Evolutionary conservation across 2,797 vertebrate genomes (phyloP).

Genomic region (Rhynchotus rufescens): DNA sequence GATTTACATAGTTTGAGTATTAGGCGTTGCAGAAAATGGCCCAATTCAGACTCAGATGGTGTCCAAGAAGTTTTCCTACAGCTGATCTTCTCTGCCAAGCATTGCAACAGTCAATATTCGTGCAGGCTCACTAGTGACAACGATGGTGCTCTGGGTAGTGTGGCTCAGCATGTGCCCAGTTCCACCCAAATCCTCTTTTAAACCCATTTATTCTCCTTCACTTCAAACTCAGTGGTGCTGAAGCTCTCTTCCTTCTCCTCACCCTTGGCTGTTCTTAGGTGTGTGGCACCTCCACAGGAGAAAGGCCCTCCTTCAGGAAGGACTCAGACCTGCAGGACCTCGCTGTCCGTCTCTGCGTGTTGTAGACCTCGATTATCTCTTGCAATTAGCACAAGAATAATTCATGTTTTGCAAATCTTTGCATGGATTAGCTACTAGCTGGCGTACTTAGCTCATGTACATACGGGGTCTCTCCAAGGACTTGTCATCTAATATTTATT

Average conservation of each 20-base stretch:
- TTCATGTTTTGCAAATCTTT: slow-evolving; percentile 58
- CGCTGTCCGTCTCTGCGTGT: background rate
- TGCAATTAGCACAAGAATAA: slow-evolving; percentile 45
- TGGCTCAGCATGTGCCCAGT: background rate
- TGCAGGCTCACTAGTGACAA: background rate
- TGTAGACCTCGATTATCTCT: background rate
- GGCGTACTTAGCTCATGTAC: slow-evolving; percentile 51
- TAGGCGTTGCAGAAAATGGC: background rate
- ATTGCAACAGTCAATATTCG: background rate
- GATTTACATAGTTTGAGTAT: background rate
- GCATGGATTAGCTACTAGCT: slow-evolving; percentile 64
- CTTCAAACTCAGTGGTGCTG: background rate
- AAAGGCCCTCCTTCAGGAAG: background rate
- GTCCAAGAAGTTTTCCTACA: background rate
- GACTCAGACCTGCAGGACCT: background rate
- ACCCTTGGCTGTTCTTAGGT: background rate
- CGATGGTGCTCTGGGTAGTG: background rate
- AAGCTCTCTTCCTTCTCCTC: background rate
- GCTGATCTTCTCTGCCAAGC: background rate
- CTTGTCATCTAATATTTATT: slow-evolving; percentile 74
- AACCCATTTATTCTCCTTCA: background rate
- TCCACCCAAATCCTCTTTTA: background rate
- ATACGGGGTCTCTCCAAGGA: slow-evolving; percentile 57
- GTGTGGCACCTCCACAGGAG: background rate
- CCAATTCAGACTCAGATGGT: too few relatives aligned